A percentile compares a stretch with the other conserved stretches of the same genome.
These are phyloP conservation scores for Lagodon rhomboides DNA, from an alignment of 2,797 vertebrate species.

Conservation along the genomic window DNA sequence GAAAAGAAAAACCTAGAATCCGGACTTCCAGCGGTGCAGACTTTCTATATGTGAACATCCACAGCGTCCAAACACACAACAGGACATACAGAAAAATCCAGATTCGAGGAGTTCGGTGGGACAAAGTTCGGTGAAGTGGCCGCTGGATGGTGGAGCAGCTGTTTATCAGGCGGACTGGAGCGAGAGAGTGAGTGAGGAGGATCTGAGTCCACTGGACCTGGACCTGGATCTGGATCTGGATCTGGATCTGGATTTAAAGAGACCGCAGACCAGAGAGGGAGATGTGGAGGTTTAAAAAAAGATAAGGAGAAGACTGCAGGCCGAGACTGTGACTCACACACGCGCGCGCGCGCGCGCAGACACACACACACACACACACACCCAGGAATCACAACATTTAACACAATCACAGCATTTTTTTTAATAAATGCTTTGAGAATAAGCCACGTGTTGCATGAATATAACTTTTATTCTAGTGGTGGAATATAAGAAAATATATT, in stretches of 20 bases:
- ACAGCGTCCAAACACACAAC: background rate
- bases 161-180: conserved; percentile 70
- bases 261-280: conserved; percentile 75
- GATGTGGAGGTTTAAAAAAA: conserved; percentile 43
- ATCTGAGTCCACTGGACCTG: too few species aligned
- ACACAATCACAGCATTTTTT: background rate
- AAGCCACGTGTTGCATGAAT: background rate
- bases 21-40: conserved; percentile 67
- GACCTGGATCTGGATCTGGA: too few species aligned
- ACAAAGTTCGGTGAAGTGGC: conserved; percentile 57
- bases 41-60: conserved; percentile 55
- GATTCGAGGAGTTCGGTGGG: conserved; percentile 25
- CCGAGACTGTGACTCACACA: conserved; percentile 7
- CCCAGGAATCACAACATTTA: too few species aligned
- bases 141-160: conserved; percentile 76
- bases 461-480: too few species aligned
- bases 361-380: background rate
- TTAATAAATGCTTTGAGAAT: background rate
- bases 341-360: too few species aligned
- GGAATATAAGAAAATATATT: too few species aligned
- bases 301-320: conserved; percentile 27
- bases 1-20: conserved; percentile 56
- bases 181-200: conserved; percentile 16
- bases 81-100: background rate
- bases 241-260: conserved; percentile 82